Percentiles rank a stretch among this genome's conserved stretches.
These are phyloP conservation scores for Clavelina lepadiformis DNA, from an alignment of 23 tunicate genomes.

Conservation along the genomic window DNA sequence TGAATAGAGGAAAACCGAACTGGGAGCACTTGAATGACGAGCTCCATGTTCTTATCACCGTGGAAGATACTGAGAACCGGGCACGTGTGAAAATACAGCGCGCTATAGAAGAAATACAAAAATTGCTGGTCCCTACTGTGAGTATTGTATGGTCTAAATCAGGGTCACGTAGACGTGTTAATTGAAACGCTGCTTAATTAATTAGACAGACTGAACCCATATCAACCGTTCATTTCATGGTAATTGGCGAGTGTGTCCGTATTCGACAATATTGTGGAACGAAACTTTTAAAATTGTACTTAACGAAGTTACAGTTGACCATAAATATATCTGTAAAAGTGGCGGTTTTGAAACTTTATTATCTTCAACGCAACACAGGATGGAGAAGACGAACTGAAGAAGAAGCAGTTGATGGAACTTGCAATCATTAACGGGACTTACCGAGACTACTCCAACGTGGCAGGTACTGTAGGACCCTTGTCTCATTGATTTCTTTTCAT, in stretches of 20 bases:
- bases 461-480: conserved; percentile 30
- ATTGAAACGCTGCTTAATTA: too few species aligned
- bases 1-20: conserved; percentile 97
- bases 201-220: too few species aligned
- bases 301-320: too few species aligned
- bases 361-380: conserved; percentile 39
- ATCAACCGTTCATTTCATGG: too few species aligned
- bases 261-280: too few species aligned
- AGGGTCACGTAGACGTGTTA: too few species aligned
- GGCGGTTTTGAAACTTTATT: neutral
- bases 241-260: too few species aligned
- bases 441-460: conserved; percentile 75
- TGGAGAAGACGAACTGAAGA: conserved; percentile 99
- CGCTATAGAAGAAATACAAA: conserved; percentile 92
- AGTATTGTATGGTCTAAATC: too few species aligned
- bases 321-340: neutral
- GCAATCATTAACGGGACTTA: conserved; percentile 99
- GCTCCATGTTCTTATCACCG: conserved; percentile 98
- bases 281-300: too few species aligned
- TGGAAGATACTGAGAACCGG: conserved; percentile 97
- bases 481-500: too few species aligned
- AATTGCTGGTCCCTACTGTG: conserved; percentile 95
- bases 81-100: conserved; percentile 90
- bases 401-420: conserved; percentile 99
- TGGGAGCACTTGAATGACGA: conserved; percentile 99